Evolutionary conservation across 2,113 vertebrate species (phyloP), one percentile per base, ranked within the genome.

Genomic region (Brachirus orientalis): DNA sequence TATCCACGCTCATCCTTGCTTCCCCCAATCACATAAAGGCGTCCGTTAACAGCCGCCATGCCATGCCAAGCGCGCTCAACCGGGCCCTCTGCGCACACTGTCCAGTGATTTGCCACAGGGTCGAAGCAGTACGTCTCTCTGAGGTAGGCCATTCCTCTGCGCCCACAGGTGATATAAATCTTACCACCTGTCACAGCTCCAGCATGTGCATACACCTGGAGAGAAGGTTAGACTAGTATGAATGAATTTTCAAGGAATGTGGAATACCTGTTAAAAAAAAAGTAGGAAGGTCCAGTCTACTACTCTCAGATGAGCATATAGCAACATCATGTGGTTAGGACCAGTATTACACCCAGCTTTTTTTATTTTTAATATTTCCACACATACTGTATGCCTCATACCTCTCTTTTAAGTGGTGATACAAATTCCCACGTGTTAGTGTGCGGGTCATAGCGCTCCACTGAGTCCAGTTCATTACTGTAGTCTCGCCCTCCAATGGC

Each of bases 401-500:
- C 98, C 95, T 98, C 95, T 90, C 92, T 94, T 76, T 91, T 93
- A 22, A 99, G 94, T 0, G 96, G 91, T 1, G 95, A 90, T 67
- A 96, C 93, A 16, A 94, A 97, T 41, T 96, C 92, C 98, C 97
- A 99, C n/a, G 69, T 91, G 93, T 99, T 95, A 72, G 91, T 95
- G 79, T 90, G 85, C 2, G 97, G 96, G 86, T 98, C 92, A 6
- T 99, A 99, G 76, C 96, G 94, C 84, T 99, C 98, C 89, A 99
- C 97, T 7, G 93, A 89, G 45, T 92, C 94, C 85, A 98, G 90
- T 72, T 97, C 96, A 1, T 88, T 90, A 63, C 93, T 95, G 90
- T 99, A 99, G 91, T 99, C 95, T 0, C 98, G 94, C 11, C 98
- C 98, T 1, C 95, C 98, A 1, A 98, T 94, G 0, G 96, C 94